Evolutionary conservation across 2,113 vertebrate genomes (phyloP), one percentile per base, ranked within the genome.

Genomic region (Phoenicopterus ruber): DNA sequence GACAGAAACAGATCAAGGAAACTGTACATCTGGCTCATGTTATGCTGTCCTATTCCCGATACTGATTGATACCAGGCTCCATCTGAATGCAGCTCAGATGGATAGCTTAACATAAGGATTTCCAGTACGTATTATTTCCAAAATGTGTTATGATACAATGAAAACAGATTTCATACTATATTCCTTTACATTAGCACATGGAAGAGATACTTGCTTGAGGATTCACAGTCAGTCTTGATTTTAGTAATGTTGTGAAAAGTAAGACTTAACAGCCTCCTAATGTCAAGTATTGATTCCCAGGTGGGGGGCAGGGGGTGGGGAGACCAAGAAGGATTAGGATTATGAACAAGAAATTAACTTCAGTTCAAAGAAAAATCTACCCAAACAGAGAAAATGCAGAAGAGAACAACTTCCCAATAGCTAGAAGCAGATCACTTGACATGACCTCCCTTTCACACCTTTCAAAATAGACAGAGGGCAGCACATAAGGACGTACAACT

Each of bases 241-340:
- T 86, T 44, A 54, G 11, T 25, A 52, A 83, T 32, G 15, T 86
- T 29, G 32, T n/a, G 24, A 70, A 74, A 66, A 84, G 29, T 36
- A 52, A 83, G 32, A 80, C 22, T 69, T 83, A 69, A 66, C n/a
- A 88, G 40, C 5, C 38, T 62, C 22, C 26, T 59, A 66, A 71
- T 13, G 24, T 20, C n/a, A 78, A 84, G 7, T 42, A 84, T 2
- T 40, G 47, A 74, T 52, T 66, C 2, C 20, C 24, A 65, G 17
- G 9, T 3, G 0, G 8, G 52, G 4, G 4, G 66, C 32, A 16
- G n/a, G n/a, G n/a, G n/a, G n/a, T n/a, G n/a, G n/a, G n/a, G n/a
- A n/a, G 10, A 62, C 46, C 49, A 76, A 36, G 13, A 50, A 50
- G 8, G 22, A 67, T 44, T 20, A 81, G 42, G 70, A 78, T 58